Evolutionary conservation across 2,797 vertebrate species (phyloP).

Genomic region (Chrysocyon brachyurus): DNA sequence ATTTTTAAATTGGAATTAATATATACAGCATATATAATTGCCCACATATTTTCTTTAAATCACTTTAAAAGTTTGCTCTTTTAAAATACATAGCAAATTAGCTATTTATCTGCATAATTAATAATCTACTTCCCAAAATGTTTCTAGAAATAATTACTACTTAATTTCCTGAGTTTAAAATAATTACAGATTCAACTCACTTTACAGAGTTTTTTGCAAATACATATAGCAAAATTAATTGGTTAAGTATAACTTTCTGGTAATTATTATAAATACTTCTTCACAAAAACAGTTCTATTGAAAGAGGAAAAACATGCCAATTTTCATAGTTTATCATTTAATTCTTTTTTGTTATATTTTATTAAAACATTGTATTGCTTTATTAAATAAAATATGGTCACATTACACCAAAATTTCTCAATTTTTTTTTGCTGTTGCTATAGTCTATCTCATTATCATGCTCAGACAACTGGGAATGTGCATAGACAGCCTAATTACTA

Average conservation of each 20-base stretch:
- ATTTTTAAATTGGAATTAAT: slow-evolving; percentile 29
- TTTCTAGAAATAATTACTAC: neutral
- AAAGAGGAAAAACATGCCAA: neutral
- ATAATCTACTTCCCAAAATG: neutral
- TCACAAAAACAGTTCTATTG: neutral
- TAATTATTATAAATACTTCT: neutral
- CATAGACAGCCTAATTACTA: neutral
- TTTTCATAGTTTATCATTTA: slow-evolving; percentile 25
- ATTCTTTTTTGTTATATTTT: slow-evolving; percentile 15
- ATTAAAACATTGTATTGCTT: neutral
- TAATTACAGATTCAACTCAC: neutral
- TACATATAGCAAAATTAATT: neutral
- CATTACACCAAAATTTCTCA: neutral
- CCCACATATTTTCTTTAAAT: neutral
- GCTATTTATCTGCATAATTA: neutral
- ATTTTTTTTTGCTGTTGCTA: neutral
- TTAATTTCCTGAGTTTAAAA: slow-evolving; percentile 26
- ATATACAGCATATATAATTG: neutral
- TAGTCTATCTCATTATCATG: neutral
- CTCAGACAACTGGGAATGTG: neutral
- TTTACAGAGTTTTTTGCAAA: neutral
- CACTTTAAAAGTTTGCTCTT: neutral
- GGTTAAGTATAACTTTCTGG: slow-evolving; percentile 30
- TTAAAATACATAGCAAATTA: neutral
- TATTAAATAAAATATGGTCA: neutral